phyloP scores from a whole-genome alignment of 2,888 invertebrate species.

The Drosophila paucipuncta region DNA sequence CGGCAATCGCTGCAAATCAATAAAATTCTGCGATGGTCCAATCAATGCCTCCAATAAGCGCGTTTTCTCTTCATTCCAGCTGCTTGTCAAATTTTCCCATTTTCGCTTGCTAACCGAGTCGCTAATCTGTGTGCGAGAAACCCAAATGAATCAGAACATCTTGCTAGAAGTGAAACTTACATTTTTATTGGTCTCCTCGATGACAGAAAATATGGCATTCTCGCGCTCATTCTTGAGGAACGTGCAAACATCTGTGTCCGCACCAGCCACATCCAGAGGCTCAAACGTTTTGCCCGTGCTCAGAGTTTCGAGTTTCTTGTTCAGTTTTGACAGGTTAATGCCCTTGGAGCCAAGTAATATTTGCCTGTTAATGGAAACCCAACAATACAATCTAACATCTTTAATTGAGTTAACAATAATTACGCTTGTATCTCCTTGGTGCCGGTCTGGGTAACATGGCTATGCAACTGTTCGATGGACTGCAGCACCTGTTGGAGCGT shows the following conservation, averaged over 20 bases:
- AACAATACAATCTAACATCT: constrained; percentile 27
- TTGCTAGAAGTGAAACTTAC: constrained; percentile 85
- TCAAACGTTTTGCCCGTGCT: constrained; percentile 94
- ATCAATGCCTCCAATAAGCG: constrained; percentile 95
- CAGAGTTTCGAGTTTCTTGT: constrained; percentile 95
- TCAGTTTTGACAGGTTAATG: constrained; percentile 95
- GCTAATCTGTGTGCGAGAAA: constrained; percentile 86
- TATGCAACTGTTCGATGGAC: constrained; percentile 95
- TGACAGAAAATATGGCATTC: constrained; percentile 95
- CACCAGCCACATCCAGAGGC: constrained; percentile 93
- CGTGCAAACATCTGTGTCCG: constrained; percentile 96
- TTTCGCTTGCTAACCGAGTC: constrained; percentile 89
- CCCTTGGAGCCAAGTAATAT: constrained; percentile 96
- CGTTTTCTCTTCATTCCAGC: constrained; percentile 96
- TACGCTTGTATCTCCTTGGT: constrained; percentile 96
- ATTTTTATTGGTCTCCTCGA: constrained; percentile 95
- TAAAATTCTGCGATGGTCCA: constrained; percentile 93
- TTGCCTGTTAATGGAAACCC: constrained; percentile 87
- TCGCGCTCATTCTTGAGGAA: constrained; percentile 97
- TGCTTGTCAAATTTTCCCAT: constrained; percentile 93
- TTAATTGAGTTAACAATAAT: constrained; percentile 27
- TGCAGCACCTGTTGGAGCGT: constrained; percentile 96
- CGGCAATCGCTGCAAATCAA: constrained; percentile 89
- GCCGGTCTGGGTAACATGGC: constrained; percentile 93
- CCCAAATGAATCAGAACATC: neutral